These are phyloP conservation scores for Sphenopsis melanotis DNA, from an alignment of 2,797 vertebrate genomes.

Conservation along the genomic window DNA sequence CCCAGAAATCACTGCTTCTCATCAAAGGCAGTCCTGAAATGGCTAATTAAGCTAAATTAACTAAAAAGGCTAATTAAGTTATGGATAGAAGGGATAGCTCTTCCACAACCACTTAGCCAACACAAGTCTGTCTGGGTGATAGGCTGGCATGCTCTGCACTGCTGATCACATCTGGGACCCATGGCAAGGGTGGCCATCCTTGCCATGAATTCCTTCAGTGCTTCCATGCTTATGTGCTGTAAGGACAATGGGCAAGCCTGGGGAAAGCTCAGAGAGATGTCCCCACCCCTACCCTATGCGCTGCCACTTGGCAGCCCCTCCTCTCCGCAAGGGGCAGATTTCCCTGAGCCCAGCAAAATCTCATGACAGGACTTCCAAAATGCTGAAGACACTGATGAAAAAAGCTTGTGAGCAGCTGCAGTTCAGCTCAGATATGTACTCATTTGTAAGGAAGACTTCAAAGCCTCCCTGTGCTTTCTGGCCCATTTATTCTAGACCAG, in stretches of 20 bases:
- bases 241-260: background rate
- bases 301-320: background rate
- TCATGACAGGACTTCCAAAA: background rate
- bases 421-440: background rate
- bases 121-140: background rate
- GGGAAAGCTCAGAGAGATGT: background rate
- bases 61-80: background rate
- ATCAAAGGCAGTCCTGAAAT: background rate
- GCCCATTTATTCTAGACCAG: background rate
- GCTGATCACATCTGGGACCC: background rate
- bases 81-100: background rate
- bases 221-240: no score
- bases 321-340: background rate
- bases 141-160: background rate
- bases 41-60: background rate
- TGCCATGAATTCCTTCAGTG: no score
- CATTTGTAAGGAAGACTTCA: background rate
- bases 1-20: background rate
- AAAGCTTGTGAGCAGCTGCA: background rate
- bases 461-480: background rate
- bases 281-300: accelerated
- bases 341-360: background rate
- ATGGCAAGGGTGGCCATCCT: accelerated
- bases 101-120: background rate
- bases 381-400: background rate